Conservation (phyloP, 2,113 vertebrate genomes). For the Equus przewalskii region DNA sequence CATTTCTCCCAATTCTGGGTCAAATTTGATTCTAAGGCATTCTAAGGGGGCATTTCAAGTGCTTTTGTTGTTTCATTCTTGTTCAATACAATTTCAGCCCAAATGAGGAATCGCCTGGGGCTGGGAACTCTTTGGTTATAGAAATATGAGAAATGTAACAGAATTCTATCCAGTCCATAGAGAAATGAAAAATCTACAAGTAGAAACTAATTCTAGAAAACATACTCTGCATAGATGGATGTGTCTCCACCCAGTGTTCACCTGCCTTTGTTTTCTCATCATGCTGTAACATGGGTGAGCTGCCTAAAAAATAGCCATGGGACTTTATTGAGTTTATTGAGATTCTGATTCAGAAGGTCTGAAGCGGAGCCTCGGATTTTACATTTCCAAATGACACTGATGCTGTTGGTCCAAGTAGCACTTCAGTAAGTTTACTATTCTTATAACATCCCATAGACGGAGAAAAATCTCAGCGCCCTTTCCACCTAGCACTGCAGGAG, state of each 20-base stretch:
- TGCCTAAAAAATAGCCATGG: background rate
- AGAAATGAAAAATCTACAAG: background rate
- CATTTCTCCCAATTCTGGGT: background rate
- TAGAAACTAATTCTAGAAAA: background rate
- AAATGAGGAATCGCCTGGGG: background rate
- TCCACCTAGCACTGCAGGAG: background rate
- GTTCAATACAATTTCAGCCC: background rate
- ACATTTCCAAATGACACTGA: background rate
- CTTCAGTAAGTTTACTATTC: background rate
- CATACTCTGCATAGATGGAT: background rate
- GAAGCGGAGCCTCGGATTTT: background rate
- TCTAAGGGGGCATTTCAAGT: background rate
- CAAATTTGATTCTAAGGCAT: background rate
- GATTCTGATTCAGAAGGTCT: background rate
- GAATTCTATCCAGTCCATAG: background rate
- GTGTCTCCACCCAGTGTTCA: too few relatives aligned
- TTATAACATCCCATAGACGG: background rate
- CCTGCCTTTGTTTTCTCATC: background rate
- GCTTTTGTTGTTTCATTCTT: background rate
- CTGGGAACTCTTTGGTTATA: background rate
- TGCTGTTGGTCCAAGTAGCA: background rate
- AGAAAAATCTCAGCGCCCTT: background rate
- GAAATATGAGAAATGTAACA: background rate
- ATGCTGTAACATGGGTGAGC: background rate
- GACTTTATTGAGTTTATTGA: background rate